Evolutionary conservation across 2,888 invertebrate genomes (phyloP).

Genomic region (Eilema caniola): DNA sequence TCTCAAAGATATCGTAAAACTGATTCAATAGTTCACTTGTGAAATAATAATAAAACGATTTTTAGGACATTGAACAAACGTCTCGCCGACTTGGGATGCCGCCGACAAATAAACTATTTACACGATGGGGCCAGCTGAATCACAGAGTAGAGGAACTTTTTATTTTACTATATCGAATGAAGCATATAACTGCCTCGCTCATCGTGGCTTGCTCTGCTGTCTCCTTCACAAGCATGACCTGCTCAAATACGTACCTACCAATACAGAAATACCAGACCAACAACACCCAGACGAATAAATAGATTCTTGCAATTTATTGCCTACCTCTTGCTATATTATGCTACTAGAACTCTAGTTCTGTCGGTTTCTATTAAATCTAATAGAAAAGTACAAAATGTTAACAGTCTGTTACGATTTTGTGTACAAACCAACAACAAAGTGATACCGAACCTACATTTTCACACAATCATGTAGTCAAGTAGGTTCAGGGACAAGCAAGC

Average conservation of each 20-base stretch:
- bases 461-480: neutral
- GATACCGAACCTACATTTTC: neutral
- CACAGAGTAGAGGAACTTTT: slow-evolving; percentile 94
- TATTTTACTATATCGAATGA: slow-evolving; percentile 90
- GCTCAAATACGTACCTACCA: no score
- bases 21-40: neutral
- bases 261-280: no score
- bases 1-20: neutral
- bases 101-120: slow-evolving; percentile 92
- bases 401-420: neutral
- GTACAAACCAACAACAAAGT: neutral
- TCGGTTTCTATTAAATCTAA: no score
- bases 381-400: no score
- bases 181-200: slow-evolving; percentile 90
- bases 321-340: no score
- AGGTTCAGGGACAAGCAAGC: neutral
- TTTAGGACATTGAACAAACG: slow-evolving; percentile 85
- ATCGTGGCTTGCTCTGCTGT: no score
- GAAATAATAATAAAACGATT: neutral
- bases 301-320: no score
- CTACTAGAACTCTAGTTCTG: no score
- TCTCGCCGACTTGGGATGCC: slow-evolving; percentile 85
- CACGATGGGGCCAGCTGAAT: slow-evolving; percentile 93
- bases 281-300: no score
- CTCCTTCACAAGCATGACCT: no score